phyloP scores from a whole-genome alignment of 53 echinoderm and acorn worm genomes.

The Holothuria leucospilota region DNA sequence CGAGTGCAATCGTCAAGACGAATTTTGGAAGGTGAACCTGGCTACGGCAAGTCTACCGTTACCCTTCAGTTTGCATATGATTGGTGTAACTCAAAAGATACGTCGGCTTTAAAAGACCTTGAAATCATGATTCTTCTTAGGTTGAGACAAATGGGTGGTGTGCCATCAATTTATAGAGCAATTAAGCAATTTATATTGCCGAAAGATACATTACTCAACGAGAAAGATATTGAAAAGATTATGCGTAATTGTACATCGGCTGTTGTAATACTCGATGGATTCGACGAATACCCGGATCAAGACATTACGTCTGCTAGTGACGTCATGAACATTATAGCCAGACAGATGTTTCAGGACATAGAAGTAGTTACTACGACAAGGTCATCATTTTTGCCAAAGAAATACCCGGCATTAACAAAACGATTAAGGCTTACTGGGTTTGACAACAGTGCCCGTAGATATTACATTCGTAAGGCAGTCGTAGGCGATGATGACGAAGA shows the following conservation, averaged over 20 bases:
- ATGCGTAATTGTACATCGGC: background rate
- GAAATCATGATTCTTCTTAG: too few relatives aligned
- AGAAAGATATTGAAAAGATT: background rate
- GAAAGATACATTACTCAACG: background rate
- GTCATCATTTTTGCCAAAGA: too few relatives aligned
- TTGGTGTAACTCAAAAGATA: too few relatives aligned
- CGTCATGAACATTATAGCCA: background rate
- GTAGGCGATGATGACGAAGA: background rate
- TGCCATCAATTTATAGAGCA: too few relatives aligned
- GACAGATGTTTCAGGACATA: background rate
- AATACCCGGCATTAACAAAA: background rate
- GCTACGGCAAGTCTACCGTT: background rate
- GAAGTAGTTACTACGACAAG: background rate
- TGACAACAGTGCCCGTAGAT: too few relatives aligned
- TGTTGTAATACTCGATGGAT: background rate
- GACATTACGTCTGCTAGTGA: background rate
- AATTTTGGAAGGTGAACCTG: background rate
- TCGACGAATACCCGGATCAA: too few relatives aligned
- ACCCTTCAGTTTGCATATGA: background rate
- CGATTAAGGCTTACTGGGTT: background rate
- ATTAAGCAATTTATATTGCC: too few relatives aligned
- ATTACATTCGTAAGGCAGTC: background rate
- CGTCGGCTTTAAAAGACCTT: too few relatives aligned
- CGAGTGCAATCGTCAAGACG: background rate
- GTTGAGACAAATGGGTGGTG: background rate